Conservation (phyloP, 2,113 vertebrate genomes). For the Chauna torquata region DNA sequence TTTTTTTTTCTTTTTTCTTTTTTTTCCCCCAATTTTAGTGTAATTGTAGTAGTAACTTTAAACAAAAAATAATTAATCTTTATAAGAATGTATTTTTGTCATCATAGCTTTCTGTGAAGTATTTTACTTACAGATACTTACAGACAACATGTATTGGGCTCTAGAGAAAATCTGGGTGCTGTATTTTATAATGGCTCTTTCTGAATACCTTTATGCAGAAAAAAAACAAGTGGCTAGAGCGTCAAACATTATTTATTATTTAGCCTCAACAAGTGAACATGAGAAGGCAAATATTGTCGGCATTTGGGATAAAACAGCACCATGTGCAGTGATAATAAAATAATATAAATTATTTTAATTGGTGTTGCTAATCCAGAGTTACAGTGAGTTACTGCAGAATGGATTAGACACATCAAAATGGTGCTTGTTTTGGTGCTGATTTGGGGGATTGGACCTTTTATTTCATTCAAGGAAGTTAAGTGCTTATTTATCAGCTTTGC, state of each 20-base stretch:
- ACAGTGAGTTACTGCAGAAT: background rate
- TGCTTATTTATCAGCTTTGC: background rate
- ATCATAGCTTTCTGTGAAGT: background rate
- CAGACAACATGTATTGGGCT: background rate
- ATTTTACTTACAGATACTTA: background rate
- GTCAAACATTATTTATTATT: background rate
- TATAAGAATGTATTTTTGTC: background rate
- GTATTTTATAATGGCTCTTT: background rate
- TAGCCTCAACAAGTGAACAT: background rate
- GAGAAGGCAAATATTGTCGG: background rate
- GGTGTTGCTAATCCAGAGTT: background rate
- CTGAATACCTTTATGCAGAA: background rate
- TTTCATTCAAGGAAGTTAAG: background rate
- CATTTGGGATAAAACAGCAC: background rate
- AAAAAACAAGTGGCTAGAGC: background rate
- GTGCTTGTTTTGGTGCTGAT: background rate
- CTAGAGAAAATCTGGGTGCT: background rate
- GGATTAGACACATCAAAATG: background rate
- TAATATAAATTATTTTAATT: background rate
- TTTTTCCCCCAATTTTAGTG: background rate
- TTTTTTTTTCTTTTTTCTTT: background rate
- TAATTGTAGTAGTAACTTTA: background rate
- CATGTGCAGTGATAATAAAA: background rate
- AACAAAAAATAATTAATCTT: background rate
- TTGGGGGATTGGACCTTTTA: background rate